Base-by-base conservation (phyloP, 2,113 vertebrate genomes). In the Sorex fumeus region DNA sequence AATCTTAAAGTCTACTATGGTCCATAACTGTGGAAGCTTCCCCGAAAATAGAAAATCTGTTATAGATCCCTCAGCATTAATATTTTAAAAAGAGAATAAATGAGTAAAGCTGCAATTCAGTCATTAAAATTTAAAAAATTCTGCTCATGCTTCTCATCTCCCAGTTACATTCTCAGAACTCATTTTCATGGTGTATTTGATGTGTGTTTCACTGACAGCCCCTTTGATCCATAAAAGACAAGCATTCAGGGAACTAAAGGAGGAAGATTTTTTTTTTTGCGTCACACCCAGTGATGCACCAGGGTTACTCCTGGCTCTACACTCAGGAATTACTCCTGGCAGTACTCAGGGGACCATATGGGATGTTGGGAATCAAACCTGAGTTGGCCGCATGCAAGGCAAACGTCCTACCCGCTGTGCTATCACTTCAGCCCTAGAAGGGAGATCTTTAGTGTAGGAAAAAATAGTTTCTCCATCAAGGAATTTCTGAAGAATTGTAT, bases 11-110 rank as follows among this genome's bases (percentile, higher is more conserved):
- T 84, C 94, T 95, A 84, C 75, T 23, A 62, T 79, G 87, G 70
- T 88, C 64, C 90, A 96, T 95, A 28, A 67, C 69, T 94, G 45
- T 95, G 66, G 95, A 95, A 77, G 70, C 80, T 91, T 72, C 86
- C 72, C 91, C 92, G 95, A 94, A 97, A 97, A 96, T 66, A 96
- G 89, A 96, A 96, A 95, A 89, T 28, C 87, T 89, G 77, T 97
- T 92, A 88, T 94, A 96, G 93, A 92, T 92, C 43, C 90, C 78
- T 96, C 32, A 91, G 93, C 79, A 70, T 97, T 96, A 76, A 88
- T 84, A 89, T 84, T 97, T 96, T 94, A 93, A 91, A 96, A 96
- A 96, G 93, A 60, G 34, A 43, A 95, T 95, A 96, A 93, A 95
- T 91, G 70, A 94, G 60, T 57, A 91, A 88, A 93, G 96, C 87